Evolutionary conservation across 2,113 vertebrate species (phyloP), one percentile per base, ranked within the genome.

Genomic region (Sapajus apella): DNA sequence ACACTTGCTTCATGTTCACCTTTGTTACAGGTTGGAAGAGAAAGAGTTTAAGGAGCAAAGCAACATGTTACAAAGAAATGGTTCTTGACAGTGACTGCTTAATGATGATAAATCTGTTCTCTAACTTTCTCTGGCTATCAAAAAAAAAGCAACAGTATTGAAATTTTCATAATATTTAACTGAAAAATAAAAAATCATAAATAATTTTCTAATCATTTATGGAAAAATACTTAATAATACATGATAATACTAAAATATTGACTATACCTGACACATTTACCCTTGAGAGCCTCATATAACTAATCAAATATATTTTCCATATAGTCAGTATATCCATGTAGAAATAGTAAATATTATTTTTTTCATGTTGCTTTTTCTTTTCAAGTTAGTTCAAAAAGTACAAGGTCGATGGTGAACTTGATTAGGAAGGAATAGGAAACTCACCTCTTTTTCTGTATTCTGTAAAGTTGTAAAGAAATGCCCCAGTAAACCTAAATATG

Each of bases 291-390:
- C 77, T 97, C 72, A 84, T 0, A 30, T 86, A 87, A 82, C 32
- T 18, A 68, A 81, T 90, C 30, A 61, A 95, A 95, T 83, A 70
- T 45, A 88, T 95, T 93, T 95, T 88, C 52, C 90, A 93, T 32
- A 92, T 16, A 3, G 50, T 61, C 81, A 94, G 40, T 52, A 86
- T 45, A 58, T 17, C 47, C 47, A 88, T 68, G 25, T 73, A 66
- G 45, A 96, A 81, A 96, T 12, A 90, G 20, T 56, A 87, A 43
- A 55, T 43, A 87, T 37, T 37, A 81, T 20, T 50, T 80, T 80
- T 12, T 89, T 35, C 43, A 27, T 56, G 16, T n/a, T 27, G 32
- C 18, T 76, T 91, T 90, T 96, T 82, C n/a, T 32, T 81, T 52
- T 95, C 47, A 91, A 93, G 43, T 47, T 95, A 1, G 7, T 90